A percentile compares a stretch with the other conserved stretches of the same genome.
Conservation (phyloP, 2,113 vertebrate genomes). For the Gobiocypris rarus region DNA sequence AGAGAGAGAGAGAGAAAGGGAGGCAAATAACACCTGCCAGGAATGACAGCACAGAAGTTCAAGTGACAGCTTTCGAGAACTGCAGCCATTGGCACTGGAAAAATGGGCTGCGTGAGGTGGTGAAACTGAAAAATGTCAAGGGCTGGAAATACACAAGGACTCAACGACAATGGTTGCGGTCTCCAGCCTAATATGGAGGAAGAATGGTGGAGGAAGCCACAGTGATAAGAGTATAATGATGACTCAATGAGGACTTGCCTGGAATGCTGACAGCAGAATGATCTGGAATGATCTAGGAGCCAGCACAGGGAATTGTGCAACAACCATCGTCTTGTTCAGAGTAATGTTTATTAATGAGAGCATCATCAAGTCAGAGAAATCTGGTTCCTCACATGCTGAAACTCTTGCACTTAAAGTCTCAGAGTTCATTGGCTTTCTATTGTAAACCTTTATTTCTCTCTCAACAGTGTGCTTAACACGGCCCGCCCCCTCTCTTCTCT, state of each 20-base stretch:
- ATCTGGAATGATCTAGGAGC: background rate
- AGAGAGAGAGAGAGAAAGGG: background rate
- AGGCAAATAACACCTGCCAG: constrained; percentile 12
- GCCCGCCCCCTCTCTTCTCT: background rate
- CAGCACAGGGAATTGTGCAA: background rate
- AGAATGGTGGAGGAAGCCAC: constrained; percentile 35
- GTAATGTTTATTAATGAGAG: background rate
- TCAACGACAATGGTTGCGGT: constrained; percentile 8
- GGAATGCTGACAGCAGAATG: background rate
- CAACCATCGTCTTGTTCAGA: too few relatives aligned
- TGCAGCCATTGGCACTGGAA: background rate
- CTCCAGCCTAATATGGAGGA: constrained; percentile 56
- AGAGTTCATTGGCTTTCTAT: background rate
- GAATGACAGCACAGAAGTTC: constrained; percentile 6
- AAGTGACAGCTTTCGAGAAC: constrained; percentile 15
- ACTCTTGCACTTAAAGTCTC: background rate
- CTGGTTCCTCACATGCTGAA: background rate
- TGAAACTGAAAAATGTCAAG: constrained; percentile 27
- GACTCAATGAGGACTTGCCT: constrained; percentile 32
- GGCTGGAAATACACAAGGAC: constrained; percentile 1
- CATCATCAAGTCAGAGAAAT: background rate
- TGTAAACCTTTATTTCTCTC: background rate
- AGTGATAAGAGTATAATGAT: constrained; percentile 18
- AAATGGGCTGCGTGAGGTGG: background rate
- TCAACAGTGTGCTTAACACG: constrained; percentile 3